Conservation (phyloP, 2,797 vertebrate species). For the Cyclura pinguis region DNA sequence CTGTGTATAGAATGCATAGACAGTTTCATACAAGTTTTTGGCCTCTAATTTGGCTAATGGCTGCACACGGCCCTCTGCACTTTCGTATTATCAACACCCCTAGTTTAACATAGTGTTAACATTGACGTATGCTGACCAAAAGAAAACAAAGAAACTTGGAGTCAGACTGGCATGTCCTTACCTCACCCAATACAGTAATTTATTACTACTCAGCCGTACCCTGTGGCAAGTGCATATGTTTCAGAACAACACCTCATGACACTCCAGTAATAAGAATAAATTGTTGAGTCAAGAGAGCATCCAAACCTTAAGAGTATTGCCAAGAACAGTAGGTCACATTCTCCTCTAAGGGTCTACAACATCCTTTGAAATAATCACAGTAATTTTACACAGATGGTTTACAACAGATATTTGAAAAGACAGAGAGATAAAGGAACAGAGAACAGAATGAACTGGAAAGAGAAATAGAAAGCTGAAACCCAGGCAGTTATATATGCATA, state of each 20-base stretch:
- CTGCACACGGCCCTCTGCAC: not conserved
- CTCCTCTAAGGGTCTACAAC: not conserved
- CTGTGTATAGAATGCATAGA: not conserved
- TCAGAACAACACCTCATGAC: constrained; percentile 18
- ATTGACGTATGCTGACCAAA: constrained; percentile 2
- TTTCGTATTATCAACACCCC: not conserved
- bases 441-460: not conserved
- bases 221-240: not conserved
- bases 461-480: not conserved
- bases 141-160: constrained; percentile 22
- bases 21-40: not conserved
- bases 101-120: constrained; percentile 6
- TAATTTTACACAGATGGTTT: constrained; percentile 28
- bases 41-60: not conserved
- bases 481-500: not conserved
- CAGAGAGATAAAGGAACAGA: constrained; percentile 4
- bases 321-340: constrained; percentile 28
- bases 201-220: constrained; percentile 3
- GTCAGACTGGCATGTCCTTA: not conserved
- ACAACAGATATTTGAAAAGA: constrained; percentile 27
- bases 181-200: not conserved
- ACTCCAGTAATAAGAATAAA: constrained; percentile 32
- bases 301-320: constrained; percentile 2
- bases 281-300: constrained; percentile 33
- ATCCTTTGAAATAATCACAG: not conserved